Base-by-base conservation (phyloP, 2,113 vertebrate genomes). In the Piaya cayana region DNA sequence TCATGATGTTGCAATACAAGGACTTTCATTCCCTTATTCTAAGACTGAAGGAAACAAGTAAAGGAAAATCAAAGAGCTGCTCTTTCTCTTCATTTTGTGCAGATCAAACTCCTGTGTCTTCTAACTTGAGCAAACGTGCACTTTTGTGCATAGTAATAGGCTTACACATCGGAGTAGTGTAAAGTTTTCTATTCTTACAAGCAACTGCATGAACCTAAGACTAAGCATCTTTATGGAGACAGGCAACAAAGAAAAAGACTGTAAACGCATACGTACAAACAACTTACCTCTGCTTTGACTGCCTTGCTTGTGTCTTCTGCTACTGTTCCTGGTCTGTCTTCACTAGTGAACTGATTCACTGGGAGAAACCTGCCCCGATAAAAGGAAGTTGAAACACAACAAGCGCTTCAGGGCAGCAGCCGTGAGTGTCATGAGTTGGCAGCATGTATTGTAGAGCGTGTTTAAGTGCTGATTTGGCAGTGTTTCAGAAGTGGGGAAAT, bases 301-400 rank as follows among this genome's bases (percentile, higher is more conserved):
- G 77, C 76, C 52, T 36, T 47, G n/a, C 75, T 71, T 52, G 42
- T 78, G 78, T 21, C 76, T 74, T 77, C 82, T 83, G 67, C 86
- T 1, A 12, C 64, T 1, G 92, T 13, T 23, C 34, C 82, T 58
- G 18, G 6, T 63, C 65, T 1, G 85, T 75, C 75, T 94, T 76
- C 92, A 42, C 34, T 22, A 45, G 81, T 60, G 90, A 76, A 90
- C 88, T 96, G 96, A 96, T 86, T 96, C 95, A 92, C 90, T 88
- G 49, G n/a, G 64, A 90, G 92, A 58, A 81, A 86, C 71, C 56
- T 92, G 74, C 5, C 2, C 53, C 2, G 7, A 90, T 88, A 75
- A 93, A 90, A 96, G 90, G 94, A 95, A 96, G 93, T 92, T 60
- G 68, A 78, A 96, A 72, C 80, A 78, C 27, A 93, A 63, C 53